Base-by-base conservation (phyloP, 2,113 vertebrate genomes). In the Telmatochromis sp. region DNA sequence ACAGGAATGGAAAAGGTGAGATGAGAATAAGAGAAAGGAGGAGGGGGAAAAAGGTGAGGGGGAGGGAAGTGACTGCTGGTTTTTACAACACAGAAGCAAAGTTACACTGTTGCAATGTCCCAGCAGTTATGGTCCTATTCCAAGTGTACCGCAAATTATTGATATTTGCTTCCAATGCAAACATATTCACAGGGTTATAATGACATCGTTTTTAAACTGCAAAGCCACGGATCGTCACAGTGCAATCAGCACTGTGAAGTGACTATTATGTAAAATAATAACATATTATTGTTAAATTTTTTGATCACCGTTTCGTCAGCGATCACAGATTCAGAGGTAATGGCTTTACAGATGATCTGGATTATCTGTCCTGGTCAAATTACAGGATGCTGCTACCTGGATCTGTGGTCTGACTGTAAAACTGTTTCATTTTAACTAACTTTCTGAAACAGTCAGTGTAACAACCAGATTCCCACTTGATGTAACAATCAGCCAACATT, bases 31-130 rank as follows among this genome's bases (percentile, higher is more conserved):
- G 8, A 28, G 55, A 15, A 21, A 15, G 2, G 4, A 15, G 12
- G 4, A 12, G 42, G 60, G 3, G 12, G 0, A 0, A 2, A 45
- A 26, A 6, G 57, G 26, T 17, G 14, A 6, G 9, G 49, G 49
- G 9, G 10, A 6, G 37, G 15, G 14, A 9, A 31, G 45, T 3
- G n/a, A 35, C 31, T 8, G 75, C 31, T n/a, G 51, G 6, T 4
- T 81, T 54, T 42, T 6, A 57, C 6, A 3, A 28, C 40, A 47
- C 14, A 26, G 42, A 75, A 47, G 37, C 37, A 45, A 45, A 73
- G 70, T 28, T 75, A 7, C 70, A 28, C 14, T 28, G 15, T 7
- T 49, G 21, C 70, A 31, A 1, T 1, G 15, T 78, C 26, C 23
- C 23, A 19, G 40, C 40, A 47, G 70, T 5, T 31, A 47, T 31